Base-by-base conservation (phyloP, 2,888 invertebrate species). In the Nephrotoma appendiculata region DNA sequence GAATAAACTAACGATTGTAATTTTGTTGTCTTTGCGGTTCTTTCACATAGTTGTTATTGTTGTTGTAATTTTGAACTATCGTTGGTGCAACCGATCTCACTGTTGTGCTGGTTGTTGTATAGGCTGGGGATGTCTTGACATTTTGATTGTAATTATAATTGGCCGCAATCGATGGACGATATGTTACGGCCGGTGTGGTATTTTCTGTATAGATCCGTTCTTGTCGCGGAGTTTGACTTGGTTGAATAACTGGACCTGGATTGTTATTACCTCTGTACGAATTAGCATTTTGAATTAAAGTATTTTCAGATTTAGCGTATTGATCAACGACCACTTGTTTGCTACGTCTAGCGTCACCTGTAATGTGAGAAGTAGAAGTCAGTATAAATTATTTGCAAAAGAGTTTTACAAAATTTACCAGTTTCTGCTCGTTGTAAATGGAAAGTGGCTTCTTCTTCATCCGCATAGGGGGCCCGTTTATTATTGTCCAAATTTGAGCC, bases 341-440 rank as follows among this genome's bases (percentile, higher is more conserved):
- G 86, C 90, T 89, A 86, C 90, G 90, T 71, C 91, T 42, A 0
- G 71, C 71, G 19, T 86, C 86, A 6, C 41, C 87, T 87, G 9
- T 71, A 83, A 41, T 57, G 19, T 45, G 11, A 86, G 31, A 83
- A 11, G 41, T 12, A 6, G 41, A 1, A 7, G 7, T 41, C 6
- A 15, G 31, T 15, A 41, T 6, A 84, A 84, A 83, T 83, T 19
- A 83, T 83, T 83, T 42, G 11, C 42, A 84, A 86, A 48, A 7
- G 6, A 45, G 0, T 86, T 85, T 86, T 71, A 11, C 91, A 89
- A 6, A 11, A 88, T 88, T 88, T 88, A 92, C 95, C 92, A 90
- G 95, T 92, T 92, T 96, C 96, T 15, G 95, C 95, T 44, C 95
- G 93, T 91, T 96, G 96, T 86, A 96, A 92, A 89, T 94, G 94